Conservation (phyloP, 2,888 invertebrate genomes). For the Tenthredo notha region DNA sequence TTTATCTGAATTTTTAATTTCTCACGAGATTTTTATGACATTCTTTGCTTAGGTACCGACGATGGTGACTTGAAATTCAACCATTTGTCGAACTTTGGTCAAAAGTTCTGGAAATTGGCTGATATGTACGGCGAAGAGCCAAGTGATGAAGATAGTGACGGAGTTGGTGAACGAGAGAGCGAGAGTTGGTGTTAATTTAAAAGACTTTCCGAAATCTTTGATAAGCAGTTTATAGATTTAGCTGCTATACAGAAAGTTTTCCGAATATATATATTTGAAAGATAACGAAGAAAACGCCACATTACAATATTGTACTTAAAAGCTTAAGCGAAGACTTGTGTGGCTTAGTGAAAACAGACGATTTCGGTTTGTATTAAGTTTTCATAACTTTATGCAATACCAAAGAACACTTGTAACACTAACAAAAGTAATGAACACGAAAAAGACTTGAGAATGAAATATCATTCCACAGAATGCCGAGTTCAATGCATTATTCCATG, state of each 20-base stretch:
- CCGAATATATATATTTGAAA: slow-evolving; percentile 12
- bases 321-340: slow-evolving; percentile 41
- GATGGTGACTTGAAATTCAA: slow-evolving; percentile 97
- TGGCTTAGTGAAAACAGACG: slow-evolving; percentile 36
- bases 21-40: background rate
- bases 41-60: slow-evolving; percentile 84
- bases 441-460: slow-evolving; percentile 44
- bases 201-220: slow-evolving; percentile 26
- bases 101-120: slow-evolving; percentile 95
- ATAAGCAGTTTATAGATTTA: slow-evolving; percentile 18
- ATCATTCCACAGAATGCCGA: slow-evolving; percentile 41
- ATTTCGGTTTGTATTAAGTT: slow-evolving; percentile 56
- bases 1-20: background rate
- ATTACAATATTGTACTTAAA: slow-evolving; percentile 63
- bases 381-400: slow-evolving; percentile 58
- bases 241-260: slow-evolving; percentile 28
- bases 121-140: slow-evolving; percentile 97
- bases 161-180: slow-evolving; percentile 83
- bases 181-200: slow-evolving; percentile 89
- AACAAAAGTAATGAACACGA: slow-evolving; percentile 6
- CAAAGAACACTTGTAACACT: slow-evolving; percentile 59
- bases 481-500: slow-evolving; percentile 26
- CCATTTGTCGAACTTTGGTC: slow-evolving; percentile 96
- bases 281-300: slow-evolving; percentile 44
- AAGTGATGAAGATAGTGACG: slow-evolving; percentile 90